A percentile compares a stretch with the other conserved stretches of the same genome.
Conservation (phyloP, 2,888 invertebrate genomes). For the Scaptomyza cyrtandrae region DNA sequence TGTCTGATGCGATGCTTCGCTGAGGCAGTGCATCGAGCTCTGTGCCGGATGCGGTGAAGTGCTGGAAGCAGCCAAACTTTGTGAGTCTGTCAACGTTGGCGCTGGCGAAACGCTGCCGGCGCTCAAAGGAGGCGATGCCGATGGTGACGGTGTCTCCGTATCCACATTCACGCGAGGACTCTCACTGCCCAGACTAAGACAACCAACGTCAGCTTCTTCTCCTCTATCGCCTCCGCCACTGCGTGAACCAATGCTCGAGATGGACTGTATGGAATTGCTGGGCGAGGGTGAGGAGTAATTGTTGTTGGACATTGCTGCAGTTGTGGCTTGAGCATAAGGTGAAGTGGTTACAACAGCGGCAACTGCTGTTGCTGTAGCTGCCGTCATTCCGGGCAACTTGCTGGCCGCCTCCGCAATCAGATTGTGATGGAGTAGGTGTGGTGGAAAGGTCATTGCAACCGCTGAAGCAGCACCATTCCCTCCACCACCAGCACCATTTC, state of each 20-base stretch:
- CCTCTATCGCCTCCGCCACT: conserved; percentile 47
- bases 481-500: conserved; percentile 11
- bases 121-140: conserved; percentile 81
- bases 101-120: conserved; percentile 77
- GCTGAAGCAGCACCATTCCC: conserved; percentile 15
- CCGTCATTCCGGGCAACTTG: conserved; percentile 79
- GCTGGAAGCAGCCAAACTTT: conserved; percentile 60
- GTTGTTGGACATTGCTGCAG: conserved; percentile 59
- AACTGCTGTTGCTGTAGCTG: conserved; percentile 60
- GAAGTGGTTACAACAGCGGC: conserved; percentile 64
- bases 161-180: conserved; percentile 84
- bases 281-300: conserved; percentile 83
- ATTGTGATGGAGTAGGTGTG: conserved; percentile 83
- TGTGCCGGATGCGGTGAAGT: conserved; percentile 56
- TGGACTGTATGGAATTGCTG: conserved; percentile 84
- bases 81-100: conserved; percentile 69
- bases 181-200: conserved; percentile 81
- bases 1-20: conserved; percentile 48
- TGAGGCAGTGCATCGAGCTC: conserved; percentile 54
- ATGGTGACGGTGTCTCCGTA: conserved; percentile 82
- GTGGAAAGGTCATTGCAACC: conserved; percentile 80
- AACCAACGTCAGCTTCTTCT: conserved; percentile 47
- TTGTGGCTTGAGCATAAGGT: conserved; percentile 62
- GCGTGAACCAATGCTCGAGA: conserved; percentile 82
- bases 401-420: conserved; percentile 83